phyloP scores from a whole-genome alignment of 2,113 vertebrate species.

The Lasiurus cinereus region DNA sequence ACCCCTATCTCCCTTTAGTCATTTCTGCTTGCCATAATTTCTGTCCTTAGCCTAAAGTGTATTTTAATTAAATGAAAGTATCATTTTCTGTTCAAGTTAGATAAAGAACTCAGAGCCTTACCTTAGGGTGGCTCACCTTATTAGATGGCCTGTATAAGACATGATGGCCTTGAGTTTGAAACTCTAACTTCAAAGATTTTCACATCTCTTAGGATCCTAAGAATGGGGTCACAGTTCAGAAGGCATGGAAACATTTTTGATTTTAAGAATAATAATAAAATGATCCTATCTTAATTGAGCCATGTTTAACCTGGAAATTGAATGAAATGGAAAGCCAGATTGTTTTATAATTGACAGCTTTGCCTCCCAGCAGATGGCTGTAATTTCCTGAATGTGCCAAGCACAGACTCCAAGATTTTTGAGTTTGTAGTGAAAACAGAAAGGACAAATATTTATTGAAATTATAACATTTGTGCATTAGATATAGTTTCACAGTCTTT shows the following conservation, averaged over 20 bases:
- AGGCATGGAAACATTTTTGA: neutral
- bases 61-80: conserved; percentile 36
- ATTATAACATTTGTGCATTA: conserved; percentile 79
- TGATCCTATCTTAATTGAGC: neutral
- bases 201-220: conserved; percentile 17
- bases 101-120: conserved; percentile 2
- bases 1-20: neutral
- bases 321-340: conserved; percentile 68
- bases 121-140: neutral
- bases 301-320: conserved; percentile 67
- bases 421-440: conserved; percentile 80
- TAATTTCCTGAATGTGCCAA: conserved; percentile 82
- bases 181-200: neutral
- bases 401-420: conserved; percentile 77
- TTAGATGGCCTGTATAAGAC: neutral
- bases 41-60: conserved; percentile 2
- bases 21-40: conserved; percentile 33
- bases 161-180: conserved; percentile 15
- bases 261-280: conserved; percentile 39
- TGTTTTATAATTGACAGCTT: conserved; percentile 82
- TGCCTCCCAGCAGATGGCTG: conserved; percentile 81
- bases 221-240: neutral
- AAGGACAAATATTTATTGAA: conserved; percentile 85
- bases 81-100: conserved; percentile 33
- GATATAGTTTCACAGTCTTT: conserved; percentile 79